Evolutionary conservation across 2,113 vertebrate genomes (phyloP).

Genomic region (Paracanthobrama guichenoti): DNA sequence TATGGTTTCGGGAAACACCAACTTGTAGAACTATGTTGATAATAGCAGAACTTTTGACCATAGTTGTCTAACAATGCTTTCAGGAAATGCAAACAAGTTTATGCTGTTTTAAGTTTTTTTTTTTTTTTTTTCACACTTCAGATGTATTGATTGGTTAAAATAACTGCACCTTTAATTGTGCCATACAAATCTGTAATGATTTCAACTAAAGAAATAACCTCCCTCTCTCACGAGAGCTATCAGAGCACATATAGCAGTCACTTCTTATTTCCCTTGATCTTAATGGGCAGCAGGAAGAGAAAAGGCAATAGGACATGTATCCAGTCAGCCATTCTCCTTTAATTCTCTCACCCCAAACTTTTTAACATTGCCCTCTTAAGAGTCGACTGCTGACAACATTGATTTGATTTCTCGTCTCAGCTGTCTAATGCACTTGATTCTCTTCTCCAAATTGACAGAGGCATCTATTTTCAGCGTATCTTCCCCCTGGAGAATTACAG

Average conservation of each 20-base stretch:
- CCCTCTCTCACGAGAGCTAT: slow-evolving; percentile 28
- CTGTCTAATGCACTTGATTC: slow-evolving; percentile 70
- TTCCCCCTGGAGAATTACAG: slow-evolving; percentile 41
- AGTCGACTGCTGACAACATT: slow-evolving; percentile 75
- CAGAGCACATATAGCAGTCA: slow-evolving; percentile 56
- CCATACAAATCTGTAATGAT: neutral
- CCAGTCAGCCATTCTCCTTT: slow-evolving; percentile 70
- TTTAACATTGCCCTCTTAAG: slow-evolving; percentile 74
- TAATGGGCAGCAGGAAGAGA: slow-evolving; percentile 68
- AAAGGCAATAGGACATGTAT: slow-evolving; percentile 53
- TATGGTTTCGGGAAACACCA: too few relatives aligned
- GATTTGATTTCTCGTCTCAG: slow-evolving; percentile 72
- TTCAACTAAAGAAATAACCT: neutral
- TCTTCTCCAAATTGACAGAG: slow-evolving; percentile 73
- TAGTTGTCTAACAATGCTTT: too few relatives aligned
- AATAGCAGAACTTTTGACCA: too few relatives aligned
- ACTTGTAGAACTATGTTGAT: too few relatives aligned
- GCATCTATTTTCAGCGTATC: slow-evolving; percentile 69
- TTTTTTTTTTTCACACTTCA: too few relatives aligned
- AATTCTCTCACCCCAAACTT: slow-evolving; percentile 73
- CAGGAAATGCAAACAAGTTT: too few relatives aligned
- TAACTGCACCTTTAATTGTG: neutral
- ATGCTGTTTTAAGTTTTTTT: too few relatives aligned
- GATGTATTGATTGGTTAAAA: too few relatives aligned
- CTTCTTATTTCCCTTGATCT: slow-evolving; percentile 73